Base-by-base conservation (phyloP, 2,797 vertebrate genomes). In the Australoheros facetus region DNA sequence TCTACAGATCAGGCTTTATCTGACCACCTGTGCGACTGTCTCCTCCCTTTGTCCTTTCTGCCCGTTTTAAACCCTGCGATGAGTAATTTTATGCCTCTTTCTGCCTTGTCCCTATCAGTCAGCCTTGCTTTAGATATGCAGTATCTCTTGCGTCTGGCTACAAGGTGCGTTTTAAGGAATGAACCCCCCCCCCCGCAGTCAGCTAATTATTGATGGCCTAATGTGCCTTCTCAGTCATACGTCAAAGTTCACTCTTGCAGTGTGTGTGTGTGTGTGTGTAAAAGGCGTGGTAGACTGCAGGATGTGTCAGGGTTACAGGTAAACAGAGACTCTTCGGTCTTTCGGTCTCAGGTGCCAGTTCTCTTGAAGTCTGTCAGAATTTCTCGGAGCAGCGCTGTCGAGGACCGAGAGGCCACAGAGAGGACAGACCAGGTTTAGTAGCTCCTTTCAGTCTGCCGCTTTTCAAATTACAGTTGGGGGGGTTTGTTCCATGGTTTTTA, bases 131-230 rank as follows among this genome's bases (percentile, higher is more conserved):
- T 30, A 21, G 57, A 51, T 53, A 69, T 69, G 45, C 64, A 19
- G 34, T 74, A 19, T 45, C 45, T 53, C 57, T 34, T 79, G 59
- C 73, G 3, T 32, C 13, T 30, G 70, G 59, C 55, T 42, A 17
- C 85, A 12, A 62, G 59, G 19, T 74, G 28, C 23, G 32, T 70
- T 81, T 34, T 45, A 21, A 79, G 72, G 81, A 17, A 75, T 81
- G 79, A 79, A 70, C 81, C 73, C 90, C 89, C n/a, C 90, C 89
- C 16, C 82, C 84, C 77, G 10, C 76, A 32, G 71, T 78, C 85
- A 72, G 93, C 85, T 94, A 94, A 95, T 95, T 83, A 95, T 94
- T 94, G 82, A 94, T 92, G 53, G 45, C 14, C 28, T 58, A 42
- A 80, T 55, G 81, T 69, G 77, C 83, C 83, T 51, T 88, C 57